These are phyloP conservation scores for Scaptomyza montana DNA, from an alignment of 1,140 invertebrate genomes.

Conservation along the genomic window DNA sequence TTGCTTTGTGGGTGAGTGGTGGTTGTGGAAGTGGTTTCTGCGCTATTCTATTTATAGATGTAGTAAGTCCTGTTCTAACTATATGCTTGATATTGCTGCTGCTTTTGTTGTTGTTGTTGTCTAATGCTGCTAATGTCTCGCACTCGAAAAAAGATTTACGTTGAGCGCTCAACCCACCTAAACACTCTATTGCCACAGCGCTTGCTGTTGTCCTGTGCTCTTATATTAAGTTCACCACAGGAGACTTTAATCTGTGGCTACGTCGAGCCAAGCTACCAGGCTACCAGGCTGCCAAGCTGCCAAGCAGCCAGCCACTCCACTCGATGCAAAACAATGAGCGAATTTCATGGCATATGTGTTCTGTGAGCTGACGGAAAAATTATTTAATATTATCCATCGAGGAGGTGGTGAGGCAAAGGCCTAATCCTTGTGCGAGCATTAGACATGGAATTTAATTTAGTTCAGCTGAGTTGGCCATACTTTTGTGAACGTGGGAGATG, in stretches of 20 bases:
- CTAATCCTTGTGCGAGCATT: slow-evolving; percentile 78
- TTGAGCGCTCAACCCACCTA: slow-evolving; percentile 37
- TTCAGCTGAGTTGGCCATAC: slow-evolving; percentile 37
- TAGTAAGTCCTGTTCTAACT: slow-evolving; percentile 30
- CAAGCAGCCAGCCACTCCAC: slow-evolving; percentile 47
- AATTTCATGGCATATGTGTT: slow-evolving; percentile 77
- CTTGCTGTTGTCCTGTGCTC: slow-evolving; percentile 63
- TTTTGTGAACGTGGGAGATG: slow-evolving; percentile 8
- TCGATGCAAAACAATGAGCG: slow-evolving; percentile 79
- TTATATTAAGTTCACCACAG: slow-evolving; percentile 82
- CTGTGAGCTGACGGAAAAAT: slow-evolving; percentile 58
- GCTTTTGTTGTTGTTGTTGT: slow-evolving; percentile 68
- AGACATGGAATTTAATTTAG: slow-evolving; percentile 82
- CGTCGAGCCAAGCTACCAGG: slow-evolving; percentile 27
- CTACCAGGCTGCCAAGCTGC: slow-evolving; percentile 48
- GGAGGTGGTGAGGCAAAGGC: slow-evolving; percentile 59
- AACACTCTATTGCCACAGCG: slow-evolving; percentile 56
- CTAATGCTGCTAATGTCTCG: slow-evolving; percentile 79
- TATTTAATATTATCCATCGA: slow-evolving; percentile 79
- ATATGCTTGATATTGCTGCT: slow-evolving; percentile 47
- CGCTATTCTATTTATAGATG: slow-evolving; percentile 34
- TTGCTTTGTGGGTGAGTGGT: neutral
- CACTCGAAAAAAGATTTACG: slow-evolving; percentile 77
- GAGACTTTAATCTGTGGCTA: slow-evolving; percentile 78
- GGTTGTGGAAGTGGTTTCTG: slow-evolving; percentile 31